Evolutionary conservation across 1,140 invertebrate genomes (phyloP), one percentile per base, ranked within the genome.

Genomic region (Drosophila nikananu): DNA sequence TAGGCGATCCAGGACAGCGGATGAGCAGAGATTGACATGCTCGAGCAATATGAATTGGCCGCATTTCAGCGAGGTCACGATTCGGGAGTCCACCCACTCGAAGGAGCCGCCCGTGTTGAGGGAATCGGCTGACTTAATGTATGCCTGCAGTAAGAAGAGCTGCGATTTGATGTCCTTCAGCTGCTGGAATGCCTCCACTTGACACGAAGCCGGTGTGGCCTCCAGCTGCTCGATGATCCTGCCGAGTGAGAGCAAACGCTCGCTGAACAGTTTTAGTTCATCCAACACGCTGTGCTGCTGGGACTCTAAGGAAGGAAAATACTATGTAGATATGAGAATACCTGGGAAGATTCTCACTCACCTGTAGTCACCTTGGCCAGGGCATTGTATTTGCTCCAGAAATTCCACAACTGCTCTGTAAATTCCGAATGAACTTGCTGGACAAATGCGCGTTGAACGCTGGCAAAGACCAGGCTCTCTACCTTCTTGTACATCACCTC

Each of bases 11-110:
- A 99, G 94, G 13, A 99, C 98, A 37, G 99, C 98, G 2, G 99
- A 95, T 80, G 97, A 98, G 93, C 99, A 99, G 27, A 99, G 95
- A 94, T 99, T 99, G 1, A 98, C 98, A 94, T 99, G 98, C 93
- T 99, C 99, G 44, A 99, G 57, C 60, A 86, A 66, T 25, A 93
- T 91, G 10, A 84, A 92, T 58, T 93, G 89, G 0, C 92, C 92
- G 48, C 72, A 81, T 32, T 93, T 93, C 2, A 93, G 52, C 17
- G 86, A 81, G 84, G 97, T 97, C 0, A 99, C 97, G 57, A 99
- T 95, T 39, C 97, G 92, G 59, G 98, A 99, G 94, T 99, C 98
- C 13, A 99, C 95, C 99, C 99, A 99, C 93, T 99, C 98, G 93
- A 99, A 99, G 93, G 97, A 96, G 52, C 98, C 97, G 44, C 97